Base-by-base conservation (phyloP, 2,797 vertebrate genomes). In the Lepilemur ruficaudatus region DNA sequence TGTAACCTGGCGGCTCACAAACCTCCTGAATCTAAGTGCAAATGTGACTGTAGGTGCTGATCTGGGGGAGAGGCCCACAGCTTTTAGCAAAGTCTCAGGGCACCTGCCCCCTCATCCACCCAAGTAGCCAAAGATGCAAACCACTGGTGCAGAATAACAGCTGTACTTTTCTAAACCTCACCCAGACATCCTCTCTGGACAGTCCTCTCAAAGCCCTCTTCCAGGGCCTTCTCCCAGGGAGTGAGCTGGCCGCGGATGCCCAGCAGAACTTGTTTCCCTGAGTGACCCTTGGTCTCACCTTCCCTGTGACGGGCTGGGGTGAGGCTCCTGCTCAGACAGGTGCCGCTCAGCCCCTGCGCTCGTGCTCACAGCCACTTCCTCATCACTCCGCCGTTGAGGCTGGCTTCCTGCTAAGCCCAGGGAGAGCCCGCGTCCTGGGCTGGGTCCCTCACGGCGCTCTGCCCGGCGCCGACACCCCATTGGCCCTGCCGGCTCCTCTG, bases 291-390 rank as follows among this genome's bases (percentile, higher is more conserved):
- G 69, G 18, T 57, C 52, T 57, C 41, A 17, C 92, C 73, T 67
- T 93, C 76, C 80, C 25, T 30, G 79, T 20, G 80, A 52, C 22
- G 28, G 72, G 32, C 43, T 4, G 6, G 84, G 43, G 48, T 7
- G 20, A 46, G 30, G 52, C 80, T 72, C 55, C 30, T 17, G 38
- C n/a, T 65, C 83, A 69, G 57, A 20, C 4, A 59, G 30, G 65
- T 8, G 43, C 69, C 0, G 10, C 73, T 73, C 91, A 70, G 94
- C 65, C 88, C 70, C 9, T 0, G 48, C 9, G 1, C 82, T 50
- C 18, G 35, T 4, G 38, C 84, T 91, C 55, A 35, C 80, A 59
- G 83, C 84, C 84, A 98, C 97, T 98, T 98, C 98, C 97, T 98
- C 96, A 91, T 91, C 65, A 67, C 63, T 43, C 81, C 0, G 32